Percentiles rank a stretch among this genome's conserved stretches.
phyloP scores from a whole-genome alignment of 2,113 vertebrate species.

The Ibidorhyncha struthersii region DNA sequence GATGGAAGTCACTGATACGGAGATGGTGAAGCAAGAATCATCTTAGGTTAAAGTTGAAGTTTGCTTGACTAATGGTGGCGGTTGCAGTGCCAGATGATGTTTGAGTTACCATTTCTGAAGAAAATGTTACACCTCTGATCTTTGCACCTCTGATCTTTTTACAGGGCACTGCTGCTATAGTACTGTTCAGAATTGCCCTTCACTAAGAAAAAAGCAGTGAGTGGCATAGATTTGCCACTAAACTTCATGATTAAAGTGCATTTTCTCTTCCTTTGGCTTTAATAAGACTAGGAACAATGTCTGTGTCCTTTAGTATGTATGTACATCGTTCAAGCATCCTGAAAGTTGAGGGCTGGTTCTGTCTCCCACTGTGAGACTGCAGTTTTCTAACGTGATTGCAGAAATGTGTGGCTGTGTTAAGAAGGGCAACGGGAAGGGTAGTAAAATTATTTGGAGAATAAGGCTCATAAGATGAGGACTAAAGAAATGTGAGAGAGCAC shows the following conservation, averaged over 20 bases:
- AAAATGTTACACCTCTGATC: neutral
- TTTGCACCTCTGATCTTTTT: neutral
- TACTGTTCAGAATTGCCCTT: neutral
- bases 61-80: neutral
- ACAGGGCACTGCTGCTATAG: neutral
- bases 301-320: neutral
- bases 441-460: neutral
- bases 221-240: neutral
- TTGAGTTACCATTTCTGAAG: neutral
- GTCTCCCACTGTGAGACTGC: neutral
- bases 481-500: neutral
- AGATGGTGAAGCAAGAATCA: neutral
- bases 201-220: neutral
- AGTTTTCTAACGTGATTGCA: neutral
- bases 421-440: neutral
- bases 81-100: neutral
- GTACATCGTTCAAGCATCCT: neutral
- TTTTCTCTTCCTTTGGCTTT: neutral
- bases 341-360: neutral
- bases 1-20: rapidly evolving
- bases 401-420: neutral
- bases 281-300: neutral
- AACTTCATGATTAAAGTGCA: neutral
- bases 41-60: neutral
- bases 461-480: neutral